Evolutionary conservation across 2,797 vertebrate species (phyloP).

Genomic region (Myiotriccus ornatus): DNA sequence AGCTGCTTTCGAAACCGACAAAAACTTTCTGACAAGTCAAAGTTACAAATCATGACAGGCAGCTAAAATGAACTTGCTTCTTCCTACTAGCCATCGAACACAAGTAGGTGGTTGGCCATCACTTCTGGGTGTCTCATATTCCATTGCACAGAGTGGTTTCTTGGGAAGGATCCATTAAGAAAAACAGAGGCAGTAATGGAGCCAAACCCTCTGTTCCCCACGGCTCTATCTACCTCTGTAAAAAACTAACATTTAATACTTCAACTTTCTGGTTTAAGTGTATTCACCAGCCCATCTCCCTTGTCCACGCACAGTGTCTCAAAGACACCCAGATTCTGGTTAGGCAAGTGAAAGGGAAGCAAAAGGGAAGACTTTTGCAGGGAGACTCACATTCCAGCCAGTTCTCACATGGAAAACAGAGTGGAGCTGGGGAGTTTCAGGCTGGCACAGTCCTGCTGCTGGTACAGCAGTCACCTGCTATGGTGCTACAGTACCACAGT

Average conservation of each 20-base stretch:
- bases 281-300: background rate
- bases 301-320: rapidly evolving
- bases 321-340: background rate
- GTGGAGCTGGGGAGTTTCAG: background rate
- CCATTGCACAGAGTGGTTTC: background rate
- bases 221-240: background rate
- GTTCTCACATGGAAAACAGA: background rate
- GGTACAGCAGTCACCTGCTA: background rate
- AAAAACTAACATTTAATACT: background rate
- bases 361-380: background rate
- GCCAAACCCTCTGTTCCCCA: background rate
- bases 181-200: background rate
- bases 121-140: background rate
- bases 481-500: background rate
- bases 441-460: background rate
- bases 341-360: background rate
- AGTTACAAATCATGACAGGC: background rate
- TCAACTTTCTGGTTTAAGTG: background rate
- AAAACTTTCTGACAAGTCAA: background rate
- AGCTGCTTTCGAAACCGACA: background rate
- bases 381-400: background rate
- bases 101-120: background rate
- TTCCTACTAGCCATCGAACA: background rate
- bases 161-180: background rate
- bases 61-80: background rate